Evolutionary conservation across 2,797 vertebrate genomes (phyloP), one percentile per base, ranked within the genome.

Genomic region (Characodon lateralis): DNA sequence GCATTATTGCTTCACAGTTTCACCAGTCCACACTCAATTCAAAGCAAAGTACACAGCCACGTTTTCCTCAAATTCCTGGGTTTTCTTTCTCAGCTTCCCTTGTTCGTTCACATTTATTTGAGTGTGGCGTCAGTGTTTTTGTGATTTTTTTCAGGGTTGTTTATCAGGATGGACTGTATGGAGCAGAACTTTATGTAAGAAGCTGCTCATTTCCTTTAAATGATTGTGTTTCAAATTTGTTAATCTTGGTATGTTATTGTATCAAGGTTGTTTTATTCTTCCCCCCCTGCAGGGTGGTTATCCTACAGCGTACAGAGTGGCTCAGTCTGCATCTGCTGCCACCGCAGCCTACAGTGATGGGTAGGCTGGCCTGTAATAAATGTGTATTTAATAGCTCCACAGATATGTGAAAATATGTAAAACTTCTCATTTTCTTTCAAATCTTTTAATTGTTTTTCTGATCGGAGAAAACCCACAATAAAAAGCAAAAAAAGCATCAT

Each of bases 101-200:
- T 55, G 20, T 58, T 55, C 24, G 22, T 55, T 55, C 56, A 58
- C 56, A 58, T 58, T 58, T 43, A 7, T 46, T 46, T 72, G 28
- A 72, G 13, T 31, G 46, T 68, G 24, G 5, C 22, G 12, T n/a
- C 5, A 0, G 22, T 22, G 26, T 31, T 77, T 71, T 18, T 10
- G 16, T 41, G 55, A 0, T 6, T 72, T 55, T 71, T n/a, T 83
- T 65, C 71, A 96, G 96, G 56, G 92, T 96, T 81, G 94, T 96
- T 0, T 96, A 96, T 87, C 96, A 96, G 80, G 96, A 96, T 24
- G 95, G 95, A 48, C 83, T 96, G 31, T 96, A 96, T 35, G 95
- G 96, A 89, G 78, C 96, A 68, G 96, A 96, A 65, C 92, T 96
- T 66, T 96, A 96, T 77, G 96, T 96, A 87, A 91, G 95, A 89